These are phyloP conservation scores for Rousettus leschenaultii DNA, from an alignment of 2,113 vertebrate species.

Conservation along the genomic window DNA sequence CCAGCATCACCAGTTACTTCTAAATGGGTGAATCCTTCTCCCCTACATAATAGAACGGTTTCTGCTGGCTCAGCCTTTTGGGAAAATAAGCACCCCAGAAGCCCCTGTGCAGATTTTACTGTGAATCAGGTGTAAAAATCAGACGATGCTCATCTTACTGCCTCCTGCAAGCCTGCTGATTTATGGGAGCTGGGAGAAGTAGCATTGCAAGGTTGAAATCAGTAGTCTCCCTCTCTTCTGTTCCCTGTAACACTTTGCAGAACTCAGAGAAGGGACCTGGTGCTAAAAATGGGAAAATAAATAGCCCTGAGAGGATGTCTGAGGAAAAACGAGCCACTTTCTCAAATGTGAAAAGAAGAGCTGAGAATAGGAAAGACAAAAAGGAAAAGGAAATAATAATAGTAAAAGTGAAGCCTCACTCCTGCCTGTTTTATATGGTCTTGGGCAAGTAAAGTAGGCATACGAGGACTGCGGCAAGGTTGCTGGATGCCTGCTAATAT, in stretches of 20 bases:
- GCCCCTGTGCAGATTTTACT: background rate
- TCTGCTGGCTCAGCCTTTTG: conserved; percentile 30
- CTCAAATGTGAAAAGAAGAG: background rate
- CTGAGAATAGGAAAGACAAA: background rate
- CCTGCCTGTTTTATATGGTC: background rate
- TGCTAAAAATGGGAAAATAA: conserved; percentile 33
- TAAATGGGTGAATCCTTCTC: conserved; percentile 23
- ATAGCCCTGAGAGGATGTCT: background rate
- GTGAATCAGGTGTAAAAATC: conserved; percentile 60
- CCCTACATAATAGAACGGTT: background rate
- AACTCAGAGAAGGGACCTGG: conserved; percentile 24
- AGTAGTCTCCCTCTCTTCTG: background rate
- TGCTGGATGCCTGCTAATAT: background rate
- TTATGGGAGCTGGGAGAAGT: background rate
- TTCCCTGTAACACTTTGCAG: background rate
- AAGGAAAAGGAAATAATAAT: background rate
- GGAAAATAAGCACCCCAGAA: conserved; percentile 7
- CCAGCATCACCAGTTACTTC: conserved; percentile 19
- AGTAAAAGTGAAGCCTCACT: background rate
- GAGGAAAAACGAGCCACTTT: conserved; percentile 44
- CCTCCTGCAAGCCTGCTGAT: conserved; percentile 57
- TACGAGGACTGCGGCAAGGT: background rate
- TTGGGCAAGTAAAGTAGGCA: background rate
- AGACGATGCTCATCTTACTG: background rate
- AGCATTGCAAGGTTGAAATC: conserved; percentile 32